Conservation (phyloP, 1,140 invertebrate genomes). For the Anastrepha obliqua region DNA sequence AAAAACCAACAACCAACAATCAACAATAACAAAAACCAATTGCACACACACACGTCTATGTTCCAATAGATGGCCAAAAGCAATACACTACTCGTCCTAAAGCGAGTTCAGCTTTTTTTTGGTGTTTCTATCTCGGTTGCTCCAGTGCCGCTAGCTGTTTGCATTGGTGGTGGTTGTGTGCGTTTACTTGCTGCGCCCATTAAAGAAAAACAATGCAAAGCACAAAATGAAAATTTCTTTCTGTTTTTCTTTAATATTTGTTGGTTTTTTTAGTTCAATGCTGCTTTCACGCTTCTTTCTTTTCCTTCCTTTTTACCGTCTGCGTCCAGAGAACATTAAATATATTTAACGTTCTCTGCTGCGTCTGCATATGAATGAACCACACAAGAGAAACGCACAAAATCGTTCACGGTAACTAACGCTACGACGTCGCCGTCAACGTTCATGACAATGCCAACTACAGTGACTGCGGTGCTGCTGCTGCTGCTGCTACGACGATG, state of each 20-base stretch:
- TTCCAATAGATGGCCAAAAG: conserved; percentile 28
- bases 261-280: neutral
- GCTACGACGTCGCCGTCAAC: neutral
- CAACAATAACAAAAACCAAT: conserved; percentile 26
- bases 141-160: conserved; percentile 37
- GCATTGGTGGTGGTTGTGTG: conserved; percentile 22
- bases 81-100: conserved; percentile 33
- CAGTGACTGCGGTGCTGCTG: neutral
- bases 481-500: neutral
- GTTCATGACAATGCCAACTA: neutral
- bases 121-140: conserved; percentile 35
- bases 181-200: conserved; percentile 42
- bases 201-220: conserved; percentile 41
- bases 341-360: too few relatives aligned
- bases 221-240: neutral
- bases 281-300: neutral
- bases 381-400: neutral
- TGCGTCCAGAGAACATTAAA: neutral
- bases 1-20: neutral
- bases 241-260: conserved; percentile 7
- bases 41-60: neutral
- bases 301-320: conserved; percentile 10
- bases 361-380: conserved; percentile 6
- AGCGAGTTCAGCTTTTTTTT: conserved; percentile 14
- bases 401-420: conserved; percentile 48